Evolutionary conservation across 2,113 vertebrate genomes (phyloP), one percentile per base, ranked within the genome.

Genomic region (Bubalus kerabau): DNA sequence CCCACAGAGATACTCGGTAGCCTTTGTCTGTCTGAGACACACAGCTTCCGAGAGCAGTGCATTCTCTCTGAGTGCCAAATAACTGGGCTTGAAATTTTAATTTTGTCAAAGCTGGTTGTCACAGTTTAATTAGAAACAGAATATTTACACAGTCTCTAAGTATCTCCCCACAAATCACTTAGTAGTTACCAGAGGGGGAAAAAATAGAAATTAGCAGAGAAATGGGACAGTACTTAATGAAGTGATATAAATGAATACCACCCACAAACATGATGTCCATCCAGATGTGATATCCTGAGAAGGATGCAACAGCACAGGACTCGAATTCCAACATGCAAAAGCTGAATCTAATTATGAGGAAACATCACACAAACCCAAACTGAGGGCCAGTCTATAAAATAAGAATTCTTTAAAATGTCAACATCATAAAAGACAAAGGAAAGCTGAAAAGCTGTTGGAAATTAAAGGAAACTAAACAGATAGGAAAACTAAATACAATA

Each of bases 371-470:
- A 91, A 96, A 91, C 46, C 78, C 84, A 62, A 59, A 89, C 9
- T 13, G 30, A 85, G 52, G 46, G 57, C 89, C 94, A 71, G 52
- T 78, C 95, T 96, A 10, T 94, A n/a, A 95, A 83, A 60, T 89
- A 89, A 96, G 17, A 93, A 82, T 86, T 95, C 43, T 94, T 97
- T 60, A 17, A 92, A 96, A 90, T 74, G 52, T 87, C 90, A 95
- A 26, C 80, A 59, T 95, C 54, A 80, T 90, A 85, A 87, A 94
- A 90, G 57, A 74, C 30, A 87, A 85, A 81, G 40, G 57, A 87
- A 80, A 90, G 81, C 23, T 43, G 67, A 59, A 64, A 17, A 60
- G 28, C 62, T 78, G 48, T 95, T 86, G 59, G 24, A 91, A 82
- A 78, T 74, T 30, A 97, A 90, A 80, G 86, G 90, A 85, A 57